These are phyloP conservation scores for Scortum barcoo DNA, from an alignment of 2,113 vertebrate genomes.

Conservation along the genomic window DNA sequence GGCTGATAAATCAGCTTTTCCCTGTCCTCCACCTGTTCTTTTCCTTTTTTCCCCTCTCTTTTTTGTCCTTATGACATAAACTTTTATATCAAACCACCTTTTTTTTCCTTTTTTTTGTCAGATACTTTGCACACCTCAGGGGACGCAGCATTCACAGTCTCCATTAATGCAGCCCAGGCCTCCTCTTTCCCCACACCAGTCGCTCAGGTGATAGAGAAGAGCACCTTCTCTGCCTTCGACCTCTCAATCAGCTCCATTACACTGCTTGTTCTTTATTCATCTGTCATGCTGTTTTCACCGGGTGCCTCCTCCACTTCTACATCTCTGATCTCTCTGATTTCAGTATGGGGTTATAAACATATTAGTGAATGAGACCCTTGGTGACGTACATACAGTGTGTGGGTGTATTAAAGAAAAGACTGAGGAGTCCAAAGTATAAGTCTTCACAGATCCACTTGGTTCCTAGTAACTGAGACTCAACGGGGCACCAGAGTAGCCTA, in stretches of 20 bases:
- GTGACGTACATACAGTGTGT: neutral
- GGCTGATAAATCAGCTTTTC: constrained; percentile 51
- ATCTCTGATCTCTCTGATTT: constrained; percentile 1
- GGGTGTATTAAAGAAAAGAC: neutral
- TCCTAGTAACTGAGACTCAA: neutral
- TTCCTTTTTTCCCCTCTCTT: neutral
- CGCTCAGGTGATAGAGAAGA: constrained; percentile 12
- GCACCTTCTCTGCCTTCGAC: constrained; percentile 32
- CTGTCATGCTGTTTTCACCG: constrained; percentile 16
- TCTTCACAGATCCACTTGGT: neutral
- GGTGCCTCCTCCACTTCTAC: constrained; percentile 1
- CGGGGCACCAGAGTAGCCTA: neutral
- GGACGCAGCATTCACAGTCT: constrained; percentile 22
- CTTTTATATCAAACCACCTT: constrained; percentile 25
- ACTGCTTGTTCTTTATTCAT: constrained; percentile 10
- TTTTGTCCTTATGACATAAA: constrained; percentile 43
- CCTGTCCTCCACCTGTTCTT: constrained; percentile 48
- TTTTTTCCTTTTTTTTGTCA: neutral
- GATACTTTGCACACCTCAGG: constrained; percentile 28
- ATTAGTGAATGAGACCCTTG: neutral
- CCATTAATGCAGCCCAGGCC: constrained; percentile 13
- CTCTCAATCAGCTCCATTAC: constrained; percentile 35
- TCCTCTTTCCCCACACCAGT: constrained; percentile 10
- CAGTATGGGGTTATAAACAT: neutral
- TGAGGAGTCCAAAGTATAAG: neutral